Percentiles rank a stretch among this genome's conserved stretches.
phyloP scores from a whole-genome alignment of 1,140 invertebrate genomes.

The Nephila pilipes region DNA sequence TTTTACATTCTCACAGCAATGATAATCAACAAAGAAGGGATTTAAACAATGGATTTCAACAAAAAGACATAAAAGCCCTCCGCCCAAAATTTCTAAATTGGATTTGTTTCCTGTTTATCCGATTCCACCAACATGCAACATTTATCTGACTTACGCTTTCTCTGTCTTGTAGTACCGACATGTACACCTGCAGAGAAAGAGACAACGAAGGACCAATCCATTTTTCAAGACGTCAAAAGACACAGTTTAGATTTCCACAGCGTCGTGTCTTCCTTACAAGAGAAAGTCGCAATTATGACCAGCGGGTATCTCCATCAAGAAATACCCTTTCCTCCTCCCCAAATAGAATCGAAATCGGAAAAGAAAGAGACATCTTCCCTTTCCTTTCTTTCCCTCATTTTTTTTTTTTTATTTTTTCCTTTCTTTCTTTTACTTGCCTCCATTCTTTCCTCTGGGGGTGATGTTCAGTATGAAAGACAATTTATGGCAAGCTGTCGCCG shows the following conservation, averaged over 20 bases:
- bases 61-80: no score
- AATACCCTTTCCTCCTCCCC: slow-evolving; percentile 5
- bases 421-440: background rate
- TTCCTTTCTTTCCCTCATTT: slow-evolving; percentile 2
- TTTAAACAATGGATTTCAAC: no score
- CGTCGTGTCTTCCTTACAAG: background rate
- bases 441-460: background rate
- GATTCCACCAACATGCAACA: background rate
- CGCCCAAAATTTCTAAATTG: no score
- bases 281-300: slow-evolving; percentile 53
- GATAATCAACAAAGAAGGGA: no score
- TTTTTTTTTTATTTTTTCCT: background rate
- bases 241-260: slow-evolving; percentile 17
- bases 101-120: background rate
- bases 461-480: slow-evolving; percentile 72
- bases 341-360: slow-evolving; percentile 31
- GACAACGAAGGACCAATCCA: background rate
- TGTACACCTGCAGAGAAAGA: background rate
- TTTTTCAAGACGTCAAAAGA: slow-evolving; percentile 15
- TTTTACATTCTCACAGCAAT: no score
- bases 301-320: slow-evolving; percentile 36
- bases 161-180: background rate
- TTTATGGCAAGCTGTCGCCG: slow-evolving; percentile 74
- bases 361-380: slow-evolving; percentile 7
- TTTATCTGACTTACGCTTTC: background rate